Evolutionary conservation across 2,113 vertebrate species (phyloP).

Genomic region (Pteruthius melanotis): DNA sequence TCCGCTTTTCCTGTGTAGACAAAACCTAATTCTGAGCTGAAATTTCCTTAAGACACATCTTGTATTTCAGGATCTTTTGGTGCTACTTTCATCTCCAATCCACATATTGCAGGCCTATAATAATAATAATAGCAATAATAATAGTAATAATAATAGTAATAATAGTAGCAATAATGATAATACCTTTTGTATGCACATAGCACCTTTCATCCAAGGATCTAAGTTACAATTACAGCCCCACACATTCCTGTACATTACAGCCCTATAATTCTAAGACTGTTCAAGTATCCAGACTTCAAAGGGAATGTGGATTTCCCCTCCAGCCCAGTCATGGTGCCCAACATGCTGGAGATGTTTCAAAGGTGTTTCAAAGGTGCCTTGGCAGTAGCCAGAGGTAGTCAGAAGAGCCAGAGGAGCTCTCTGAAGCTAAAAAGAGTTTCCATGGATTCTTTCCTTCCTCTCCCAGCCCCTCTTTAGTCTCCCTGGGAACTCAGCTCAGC

Average conservation of each 20-base stretch:
- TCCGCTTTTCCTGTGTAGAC: neutral
- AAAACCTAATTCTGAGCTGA: neutral
- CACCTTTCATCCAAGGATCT: conserved; percentile 66
- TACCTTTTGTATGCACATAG: conserved; percentile 50
- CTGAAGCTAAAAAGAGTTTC: neutral
- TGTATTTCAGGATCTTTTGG: conserved; percentile 45
- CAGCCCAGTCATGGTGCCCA: conserved; percentile 49
- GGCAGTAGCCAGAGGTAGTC: conserved; percentile 22
- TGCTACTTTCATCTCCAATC: conserved; percentile 45
- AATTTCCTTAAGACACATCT: conserved; percentile 29
- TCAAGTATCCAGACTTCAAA: conserved; percentile 61
- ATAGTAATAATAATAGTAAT: conserved; percentile 36
- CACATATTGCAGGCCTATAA: conserved; percentile 42
- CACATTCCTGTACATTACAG: conserved; percentile 63
- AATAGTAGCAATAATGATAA: conserved; percentile 48
- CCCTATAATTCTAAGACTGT: conserved; percentile 58
- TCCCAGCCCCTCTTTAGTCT: neutral
- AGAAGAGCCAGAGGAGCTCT: neutral
- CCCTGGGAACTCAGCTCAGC: neutral
- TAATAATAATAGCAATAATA: conserved; percentile 50
- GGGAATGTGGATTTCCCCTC: conserved; percentile 56
- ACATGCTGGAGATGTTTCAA: conserved; percentile 42
- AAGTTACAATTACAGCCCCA: conserved; percentile 61
- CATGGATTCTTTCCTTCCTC: neutral
- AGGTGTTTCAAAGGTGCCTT: conserved; percentile 51